These are phyloP conservation scores for Stictonetta naevosa DNA, from an alignment of 2,113 vertebrate species.

Conservation along the genomic window DNA sequence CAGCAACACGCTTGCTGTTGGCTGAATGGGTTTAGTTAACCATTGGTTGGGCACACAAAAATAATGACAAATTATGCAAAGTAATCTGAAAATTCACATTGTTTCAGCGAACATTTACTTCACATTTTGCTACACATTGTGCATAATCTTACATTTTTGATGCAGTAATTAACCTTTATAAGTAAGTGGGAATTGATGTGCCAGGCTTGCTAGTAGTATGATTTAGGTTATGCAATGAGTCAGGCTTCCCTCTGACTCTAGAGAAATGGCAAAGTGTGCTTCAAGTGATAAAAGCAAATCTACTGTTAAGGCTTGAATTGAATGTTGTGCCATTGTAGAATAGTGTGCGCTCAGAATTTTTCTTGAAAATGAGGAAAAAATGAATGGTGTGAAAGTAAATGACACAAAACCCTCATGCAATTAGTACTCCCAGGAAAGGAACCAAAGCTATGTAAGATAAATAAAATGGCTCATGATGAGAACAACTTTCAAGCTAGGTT, in stretches of 20 bases:
- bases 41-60: not conserved
- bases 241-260: not conserved
- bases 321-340: slow-evolving; percentile 55
- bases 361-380: slow-evolving; percentile 34
- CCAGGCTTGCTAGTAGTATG: slow-evolving; percentile 18
- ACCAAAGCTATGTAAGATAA: slow-evolving; percentile 60
- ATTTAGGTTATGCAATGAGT: slow-evolving; percentile 40
- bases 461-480: slow-evolving; percentile 67
- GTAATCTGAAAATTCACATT: not conserved
- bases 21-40: not conserved
- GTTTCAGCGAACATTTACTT: not conserved
- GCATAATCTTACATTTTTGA: slow-evolving; percentile 2
- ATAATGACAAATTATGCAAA: not conserved
- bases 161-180: slow-evolving; percentile 36
- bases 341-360: not conserved
- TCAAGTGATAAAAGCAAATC: slow-evolving; percentile 67
- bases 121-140: not conserved
- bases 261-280: slow-evolving; percentile 45
- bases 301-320: slow-evolving; percentile 25
- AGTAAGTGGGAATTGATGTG: slow-evolving; percentile 43
- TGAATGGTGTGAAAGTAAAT: not conserved
- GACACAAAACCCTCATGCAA: not conserved
- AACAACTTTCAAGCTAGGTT: slow-evolving; percentile 35
- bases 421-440: slow-evolving; percentile 63
- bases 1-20: not conserved